phyloP scores from a whole-genome alignment of 2,888 invertebrate genomes.

The Acleris laterana region DNA sequence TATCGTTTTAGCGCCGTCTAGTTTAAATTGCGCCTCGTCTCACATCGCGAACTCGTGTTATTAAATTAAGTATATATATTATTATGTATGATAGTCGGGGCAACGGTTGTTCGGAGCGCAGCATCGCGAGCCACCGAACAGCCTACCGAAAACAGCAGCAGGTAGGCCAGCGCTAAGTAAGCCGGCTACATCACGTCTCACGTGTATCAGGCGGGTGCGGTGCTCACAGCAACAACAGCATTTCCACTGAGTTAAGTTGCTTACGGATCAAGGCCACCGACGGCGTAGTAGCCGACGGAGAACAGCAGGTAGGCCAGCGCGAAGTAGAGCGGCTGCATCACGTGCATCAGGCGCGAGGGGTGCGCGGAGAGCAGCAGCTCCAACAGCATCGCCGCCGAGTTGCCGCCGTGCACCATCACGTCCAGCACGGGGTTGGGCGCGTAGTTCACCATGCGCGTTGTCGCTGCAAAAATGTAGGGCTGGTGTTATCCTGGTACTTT shows the following conservation, averaged over 20 bases:
- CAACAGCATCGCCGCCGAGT: conserved; percentile 89
- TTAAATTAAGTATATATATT: too few relatives aligned
- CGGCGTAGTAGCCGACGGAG: conserved; percentile 87
- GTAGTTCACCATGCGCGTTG: conserved; percentile 61
- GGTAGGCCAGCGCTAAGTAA: conserved; percentile 87
- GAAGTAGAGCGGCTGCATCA: conserved; percentile 89
- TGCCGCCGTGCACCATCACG: conserved; percentile 84
- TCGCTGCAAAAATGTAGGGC: conserved; percentile 45
- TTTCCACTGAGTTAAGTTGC: conserved; percentile 58
- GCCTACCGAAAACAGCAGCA: conserved; percentile 87
- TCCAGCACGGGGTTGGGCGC: conserved; percentile 73
- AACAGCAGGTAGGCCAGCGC: conserved; percentile 88
- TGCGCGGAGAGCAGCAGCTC: conserved; percentile 89
- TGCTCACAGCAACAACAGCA: conserved; percentile 89
- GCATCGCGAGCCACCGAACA: too few relatives aligned
- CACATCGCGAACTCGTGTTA: too few relatives aligned
- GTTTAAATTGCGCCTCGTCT: too few relatives aligned
- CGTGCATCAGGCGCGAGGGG: conserved; percentile 86
- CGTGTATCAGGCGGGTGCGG: conserved; percentile 86
- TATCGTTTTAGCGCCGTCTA: too few relatives aligned
- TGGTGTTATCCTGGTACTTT: too few relatives aligned
- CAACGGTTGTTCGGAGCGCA: conserved; percentile 89
- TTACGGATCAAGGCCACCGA: conserved; percentile 90
- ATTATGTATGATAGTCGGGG: too few relatives aligned
- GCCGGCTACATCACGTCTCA: conserved; percentile 88